Percentiles rank a stretch among this genome's conserved stretches.
Evolutionary conservation across 2,888 invertebrate species (phyloP).

Genomic region (Andrena bucephala): DNA sequence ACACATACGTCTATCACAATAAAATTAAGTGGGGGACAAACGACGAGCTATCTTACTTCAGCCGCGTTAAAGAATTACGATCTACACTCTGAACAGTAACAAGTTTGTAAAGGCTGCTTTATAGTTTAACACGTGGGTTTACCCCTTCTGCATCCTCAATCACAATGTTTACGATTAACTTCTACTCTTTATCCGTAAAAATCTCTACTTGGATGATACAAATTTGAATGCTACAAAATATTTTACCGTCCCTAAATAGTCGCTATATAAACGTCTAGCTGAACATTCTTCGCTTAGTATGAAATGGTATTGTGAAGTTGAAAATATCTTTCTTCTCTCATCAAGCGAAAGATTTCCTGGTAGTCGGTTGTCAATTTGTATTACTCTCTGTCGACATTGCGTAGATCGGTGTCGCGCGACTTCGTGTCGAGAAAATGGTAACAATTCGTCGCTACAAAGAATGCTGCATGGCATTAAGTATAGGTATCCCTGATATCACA

Average conservation of each 20-base stretch:
- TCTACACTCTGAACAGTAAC: conserved; percentile 55
- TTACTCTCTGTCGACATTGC: conserved; percentile 44
- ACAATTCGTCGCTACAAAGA: conserved; percentile 48
- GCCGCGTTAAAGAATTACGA: conserved; percentile 47
- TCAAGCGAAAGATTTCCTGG: conserved; percentile 2
- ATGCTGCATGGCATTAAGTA: conserved; percentile 56
- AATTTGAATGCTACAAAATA: conserved; percentile 66
- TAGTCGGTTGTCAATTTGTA: conserved; percentile 22
- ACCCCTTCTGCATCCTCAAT: conserved; percentile 38
- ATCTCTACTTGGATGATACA: conserved; percentile 56
- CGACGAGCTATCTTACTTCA: conserved; percentile 25
- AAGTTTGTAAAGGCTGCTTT: conserved; percentile 52
- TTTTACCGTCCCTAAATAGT: conserved; percentile 46
- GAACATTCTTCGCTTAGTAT: conserved; percentile 26
- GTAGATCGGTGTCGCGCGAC: conserved; percentile 44
- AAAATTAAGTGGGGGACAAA: conserved; percentile 55
- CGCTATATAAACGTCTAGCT: conserved; percentile 43
- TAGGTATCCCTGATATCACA: conserved; percentile 70
- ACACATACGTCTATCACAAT: conserved; percentile 56
- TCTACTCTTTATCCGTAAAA: conserved; percentile 51
- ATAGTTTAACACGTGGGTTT: conserved; percentile 51
- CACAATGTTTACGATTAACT: conserved; percentile 46
- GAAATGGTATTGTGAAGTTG: conserved; percentile 10
- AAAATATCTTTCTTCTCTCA: conserved; percentile 30
- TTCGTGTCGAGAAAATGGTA: conserved; percentile 50